These are phyloP conservation scores for Anthoscopus minutus DNA, from an alignment of 2,113 vertebrate genomes.

Conservation along the genomic window DNA sequence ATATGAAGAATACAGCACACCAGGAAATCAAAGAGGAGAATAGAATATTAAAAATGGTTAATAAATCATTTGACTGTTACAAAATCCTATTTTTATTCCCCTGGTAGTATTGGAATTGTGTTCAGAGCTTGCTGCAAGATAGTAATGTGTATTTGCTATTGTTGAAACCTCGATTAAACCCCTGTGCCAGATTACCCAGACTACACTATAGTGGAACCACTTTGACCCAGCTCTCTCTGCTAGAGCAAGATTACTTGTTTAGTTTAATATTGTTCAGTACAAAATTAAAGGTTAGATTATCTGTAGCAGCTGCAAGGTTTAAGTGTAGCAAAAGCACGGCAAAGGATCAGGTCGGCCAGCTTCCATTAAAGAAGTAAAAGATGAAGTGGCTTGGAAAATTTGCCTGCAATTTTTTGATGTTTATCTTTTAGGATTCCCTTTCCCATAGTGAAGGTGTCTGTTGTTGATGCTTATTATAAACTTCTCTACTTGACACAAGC, in stretches of 20 bases:
- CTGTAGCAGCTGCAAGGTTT: not conserved
- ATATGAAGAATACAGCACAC: not conserved
- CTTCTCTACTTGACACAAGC: not conserved
- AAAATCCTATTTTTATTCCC: not conserved
- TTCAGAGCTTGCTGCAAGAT: not conserved
- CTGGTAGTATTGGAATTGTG: not conserved
- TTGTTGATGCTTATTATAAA: not conserved
- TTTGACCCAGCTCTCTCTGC: not conserved
- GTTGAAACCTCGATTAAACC: not conserved
- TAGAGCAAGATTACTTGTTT: not conserved
- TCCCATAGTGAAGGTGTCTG: not conserved
- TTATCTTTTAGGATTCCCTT: not conserved
- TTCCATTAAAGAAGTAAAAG: not conserved
- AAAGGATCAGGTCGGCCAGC: not conserved
- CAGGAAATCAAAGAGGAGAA: not conserved
- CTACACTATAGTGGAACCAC: not conserved
- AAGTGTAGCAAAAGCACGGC: not conserved
- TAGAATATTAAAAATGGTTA: not conserved
- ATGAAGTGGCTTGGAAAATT: not conserved
- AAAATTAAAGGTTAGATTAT: slow-evolving; percentile 22
- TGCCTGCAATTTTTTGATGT: not conserved
- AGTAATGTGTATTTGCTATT: not conserved
- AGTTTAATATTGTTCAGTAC: not conserved
- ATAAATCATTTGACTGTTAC: not conserved
- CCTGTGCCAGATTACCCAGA: not conserved